Evolutionary conservation across 1,140 invertebrate species (phyloP), one percentile per base, ranked within the genome.

Genomic region (Rhagoletis zephyria): DNA sequence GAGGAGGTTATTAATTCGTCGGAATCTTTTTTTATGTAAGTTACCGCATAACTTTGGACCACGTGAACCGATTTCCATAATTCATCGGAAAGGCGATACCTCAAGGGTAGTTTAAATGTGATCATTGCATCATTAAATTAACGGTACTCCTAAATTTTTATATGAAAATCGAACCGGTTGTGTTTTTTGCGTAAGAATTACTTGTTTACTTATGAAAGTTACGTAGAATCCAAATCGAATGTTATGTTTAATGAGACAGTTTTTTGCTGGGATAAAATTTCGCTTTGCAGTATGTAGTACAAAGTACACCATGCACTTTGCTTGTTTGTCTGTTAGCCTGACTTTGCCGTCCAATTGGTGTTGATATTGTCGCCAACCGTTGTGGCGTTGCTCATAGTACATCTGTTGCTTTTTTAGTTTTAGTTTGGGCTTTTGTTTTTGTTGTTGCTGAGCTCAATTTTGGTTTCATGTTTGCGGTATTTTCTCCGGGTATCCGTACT

Each of bases 331-430:
- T 81, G 48, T 3, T 30, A 56, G 48, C 19, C 48, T 56, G 45
- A 56, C 48, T 81, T 56, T 81, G 51, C 6, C 48, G 74, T 81
- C 74, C 74, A 56, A 81, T 56, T 81, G 48, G 74, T 81, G 74
- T 59, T 81, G 74, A 81, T 81, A 81, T 42, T 81, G 74, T 81
- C 74, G 56, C 74, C 74, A 81, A 81, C 5, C n/a, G 74, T 81
- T 10, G 74, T 51, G 45, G 4, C 40, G 70, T 56, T 70, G 65
- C 42, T 42, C 30, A 30, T 30, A 30, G 30, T 30, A 30, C 45
- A 77, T n/a, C 70, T 77, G 74, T 81, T 81, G 74, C 74, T 81
- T 51, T 81, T 56, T 45, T 81, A 81, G 6, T 81, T 51, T 81
- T 56, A 56, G 4, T n/a, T 51, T 59, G 16, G 1, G 16, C n/a